Evolutionary conservation across 2,113 vertebrate genomes (phyloP), one percentile per base, ranked within the genome.

Genomic region (Oncorhynchus tshawytscha): DNA sequence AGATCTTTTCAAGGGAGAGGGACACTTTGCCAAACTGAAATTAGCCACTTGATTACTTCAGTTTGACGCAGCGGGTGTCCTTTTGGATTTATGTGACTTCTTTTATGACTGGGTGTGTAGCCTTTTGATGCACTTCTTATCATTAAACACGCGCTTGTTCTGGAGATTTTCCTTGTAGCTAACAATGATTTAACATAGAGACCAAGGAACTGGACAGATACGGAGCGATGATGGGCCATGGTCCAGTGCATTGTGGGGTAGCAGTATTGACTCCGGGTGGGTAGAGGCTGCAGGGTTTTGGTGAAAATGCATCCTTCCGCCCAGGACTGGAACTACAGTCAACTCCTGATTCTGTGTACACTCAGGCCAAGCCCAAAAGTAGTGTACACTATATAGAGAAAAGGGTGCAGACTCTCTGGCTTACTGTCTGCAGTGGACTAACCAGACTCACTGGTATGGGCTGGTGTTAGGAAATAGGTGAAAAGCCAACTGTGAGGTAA

Each of bases 1-100:
- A 86, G 87, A 81, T 83, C 78, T 34, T 31, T 54, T 73, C 70
- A 29, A 13, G 49, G 11, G 45, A 75, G 74, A 73, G 25, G 68
- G 9, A 29, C 69, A 12, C 49, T 31, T 66, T 62, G 59, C 45
- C 3, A 51, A 5, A 75, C 68, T 25, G 27, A 57, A 70, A 72
- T 34, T 25, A 5, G 72, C 48, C 39, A 29, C 22, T 3, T 48
- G 62, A 45, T 54, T 67, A 39, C 34, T 18, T 70, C 31, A 45
- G 67, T 70, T 18, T 49, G 67, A 45, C 6, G 9, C 18, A n/a
- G 34, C n/a, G 18, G 34, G 31, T 69, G 67, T 69, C 16, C 16
- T 2, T 2, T 60, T 60, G 73, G 16, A 24, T 29, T 20, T 45
- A 45, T 71, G 45, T 27, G 48, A 9, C 20, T 25, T 22, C 13